Percentiles rank a stretch among this genome's conserved stretches.
These are phyloP conservation scores for Heteronetta atricapilla DNA, from an alignment of 2,113 vertebrate species.

Conservation along the genomic window DNA sequence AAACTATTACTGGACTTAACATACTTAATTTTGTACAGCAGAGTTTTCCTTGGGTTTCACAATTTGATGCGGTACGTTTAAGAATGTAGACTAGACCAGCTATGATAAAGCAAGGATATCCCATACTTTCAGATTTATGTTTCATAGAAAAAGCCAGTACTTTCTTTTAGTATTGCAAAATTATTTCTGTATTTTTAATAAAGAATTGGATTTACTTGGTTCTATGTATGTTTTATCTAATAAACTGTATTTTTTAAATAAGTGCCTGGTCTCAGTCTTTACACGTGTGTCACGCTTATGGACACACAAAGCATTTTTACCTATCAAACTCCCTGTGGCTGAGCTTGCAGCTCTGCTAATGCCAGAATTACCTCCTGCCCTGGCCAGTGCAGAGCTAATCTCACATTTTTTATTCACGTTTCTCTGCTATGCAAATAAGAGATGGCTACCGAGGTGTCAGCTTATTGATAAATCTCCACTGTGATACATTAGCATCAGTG, in stretches of 20 bases:
- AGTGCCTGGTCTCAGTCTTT: background rate
- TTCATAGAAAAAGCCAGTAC: constrained; percentile 53
- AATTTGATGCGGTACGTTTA: constrained; percentile 37
- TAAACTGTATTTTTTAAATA: constrained; percentile 68
- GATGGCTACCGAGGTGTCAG: background rate
- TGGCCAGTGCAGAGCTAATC: background rate
- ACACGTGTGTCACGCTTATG: background rate
- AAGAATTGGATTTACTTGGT: constrained; percentile 63
- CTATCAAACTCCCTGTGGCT: background rate
- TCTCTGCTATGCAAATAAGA: constrained; percentile 42
- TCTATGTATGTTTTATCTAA: constrained; percentile 62
- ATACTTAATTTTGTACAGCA: constrained; percentile 39
- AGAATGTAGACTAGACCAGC: background rate
- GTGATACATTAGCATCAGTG: background rate
- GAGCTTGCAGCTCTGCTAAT: background rate
- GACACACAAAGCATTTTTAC: background rate
- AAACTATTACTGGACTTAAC: constrained; percentile 52
- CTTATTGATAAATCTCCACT: constrained; percentile 38
- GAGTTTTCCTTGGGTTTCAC: constrained; percentile 44
- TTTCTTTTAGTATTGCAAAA: constrained; percentile 68
- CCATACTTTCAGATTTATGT: constrained; percentile 55
- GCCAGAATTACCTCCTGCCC: background rate
- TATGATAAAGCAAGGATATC: constrained; percentile 31
- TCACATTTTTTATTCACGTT: constrained; percentile 30
- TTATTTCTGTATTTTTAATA: constrained; percentile 73